These are phyloP conservation scores for Drosophila novamexicana DNA, from an alignment of 1,140 invertebrate species.

Conservation along the genomic window DNA sequence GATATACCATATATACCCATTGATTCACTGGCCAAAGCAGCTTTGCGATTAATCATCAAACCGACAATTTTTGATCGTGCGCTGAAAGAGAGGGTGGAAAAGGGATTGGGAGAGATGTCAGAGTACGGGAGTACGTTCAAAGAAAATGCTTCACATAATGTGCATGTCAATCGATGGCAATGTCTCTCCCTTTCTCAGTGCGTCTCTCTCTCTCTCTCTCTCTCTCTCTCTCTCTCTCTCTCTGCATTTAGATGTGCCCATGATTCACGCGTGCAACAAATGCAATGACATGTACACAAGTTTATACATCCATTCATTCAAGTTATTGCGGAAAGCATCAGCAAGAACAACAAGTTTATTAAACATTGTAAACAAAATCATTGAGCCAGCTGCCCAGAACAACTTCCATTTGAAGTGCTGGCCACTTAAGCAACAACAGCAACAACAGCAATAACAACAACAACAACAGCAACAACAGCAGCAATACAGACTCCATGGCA, in stretches of 20 bases:
- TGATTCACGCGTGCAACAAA: conserved; percentile 16
- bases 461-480: neutral
- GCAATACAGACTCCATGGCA: neutral
- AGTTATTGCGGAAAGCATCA: conserved; percentile 17
- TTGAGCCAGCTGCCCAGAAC: conserved; percentile 32
- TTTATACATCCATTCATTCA: conserved; percentile 17
- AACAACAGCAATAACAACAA: neutral
- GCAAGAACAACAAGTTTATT: conserved; percentile 46
- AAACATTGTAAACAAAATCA: conserved; percentile 67
- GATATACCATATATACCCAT: conserved; percentile 16
- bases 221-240: neutral
- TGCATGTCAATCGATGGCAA: conserved; percentile 8
- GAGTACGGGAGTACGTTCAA: neutral
- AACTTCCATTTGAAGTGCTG: conserved; percentile 44
- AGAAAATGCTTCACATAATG: conserved; percentile 5
- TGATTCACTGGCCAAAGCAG: conserved; percentile 39
- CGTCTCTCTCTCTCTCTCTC: neutral
- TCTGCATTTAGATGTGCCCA: neutral
- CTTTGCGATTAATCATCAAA: conserved; percentile 48
- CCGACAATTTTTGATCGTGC: neutral
- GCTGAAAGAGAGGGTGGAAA: neutral
- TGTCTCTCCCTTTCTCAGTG: neutral
- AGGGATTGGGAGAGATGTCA: neutral
- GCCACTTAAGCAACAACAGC: conserved; percentile 45
- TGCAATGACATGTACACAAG: conserved; percentile 14